phyloP scores from a whole-genome alignment of 2,113 vertebrate genomes.

The Sinocyclocheilus maitianheensis region DNA sequence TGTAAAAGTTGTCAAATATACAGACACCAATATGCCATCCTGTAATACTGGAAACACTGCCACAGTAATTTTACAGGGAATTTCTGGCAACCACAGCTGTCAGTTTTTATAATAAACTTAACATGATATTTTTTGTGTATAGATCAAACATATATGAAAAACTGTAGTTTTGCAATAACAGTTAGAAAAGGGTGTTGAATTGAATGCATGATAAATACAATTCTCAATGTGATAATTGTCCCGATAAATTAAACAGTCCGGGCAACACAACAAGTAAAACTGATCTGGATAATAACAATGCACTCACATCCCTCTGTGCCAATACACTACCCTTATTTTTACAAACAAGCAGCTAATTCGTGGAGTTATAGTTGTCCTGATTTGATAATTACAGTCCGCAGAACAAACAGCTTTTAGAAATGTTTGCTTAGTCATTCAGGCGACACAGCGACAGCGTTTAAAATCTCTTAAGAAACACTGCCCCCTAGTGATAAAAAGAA shows the following conservation, averaged over 20 bases:
- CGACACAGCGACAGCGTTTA: neutral
- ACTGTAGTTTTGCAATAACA: neutral
- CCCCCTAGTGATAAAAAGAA: slow-evolving; percentile 61
- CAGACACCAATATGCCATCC: neutral
- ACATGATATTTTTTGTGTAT: neutral
- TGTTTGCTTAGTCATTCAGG: neutral
- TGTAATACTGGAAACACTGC: neutral
- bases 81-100: neutral
- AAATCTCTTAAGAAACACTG: slow-evolving; percentile 33
- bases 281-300: slow-evolving; percentile 6
- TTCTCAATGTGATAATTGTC: neutral
- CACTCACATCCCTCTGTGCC: neutral
- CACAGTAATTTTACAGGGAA: neutral
- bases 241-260: neutral
- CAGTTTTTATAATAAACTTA: neutral
- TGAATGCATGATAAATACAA: neutral
- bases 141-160: neutral
- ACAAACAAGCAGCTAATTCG: neutral
- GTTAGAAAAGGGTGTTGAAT: neutral
- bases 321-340: slow-evolving; percentile 6
- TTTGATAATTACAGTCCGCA: slow-evolving; percentile 5
- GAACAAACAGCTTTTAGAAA: neutral
- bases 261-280: slow-evolving; percentile 5
- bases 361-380: neutral
- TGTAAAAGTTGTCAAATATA: neutral